Conservation (phyloP, 1,140 invertebrate genomes). For the Coptotermes formosanus region DNA sequence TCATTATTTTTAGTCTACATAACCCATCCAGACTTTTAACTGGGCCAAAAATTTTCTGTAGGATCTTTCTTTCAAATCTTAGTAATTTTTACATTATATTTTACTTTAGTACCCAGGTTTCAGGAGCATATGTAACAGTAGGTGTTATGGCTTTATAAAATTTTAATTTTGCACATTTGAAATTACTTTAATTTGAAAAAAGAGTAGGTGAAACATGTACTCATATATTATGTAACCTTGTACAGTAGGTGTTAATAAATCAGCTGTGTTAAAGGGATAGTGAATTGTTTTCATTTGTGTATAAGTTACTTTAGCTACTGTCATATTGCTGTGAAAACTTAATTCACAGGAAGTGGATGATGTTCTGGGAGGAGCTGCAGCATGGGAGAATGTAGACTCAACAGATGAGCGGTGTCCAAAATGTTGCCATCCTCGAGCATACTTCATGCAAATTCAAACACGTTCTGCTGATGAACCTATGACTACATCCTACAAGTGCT, state of each 20-base stretch:
- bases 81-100: no score
- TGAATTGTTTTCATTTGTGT: not conserved
- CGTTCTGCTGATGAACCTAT: constrained; percentile 98
- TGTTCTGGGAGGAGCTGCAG: constrained; percentile 86
- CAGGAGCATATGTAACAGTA: no score
- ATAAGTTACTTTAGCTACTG: no score
- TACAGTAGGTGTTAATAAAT: not conserved
- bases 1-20: no score
- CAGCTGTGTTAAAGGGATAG: not conserved
- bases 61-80: no score
- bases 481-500: constrained; percentile 98
- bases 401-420: constrained; percentile 91
- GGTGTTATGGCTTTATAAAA: not conserved
- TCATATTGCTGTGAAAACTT: no score
- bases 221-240: not conserved
- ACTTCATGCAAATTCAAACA: constrained; percentile 97
- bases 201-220: not conserved
- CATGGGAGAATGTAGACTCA: constrained; percentile 96
- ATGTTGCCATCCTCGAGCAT: constrained; percentile 85
- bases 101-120: no score
- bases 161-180: not conserved
- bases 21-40: no score
- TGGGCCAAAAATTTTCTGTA: no score
- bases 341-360: constrained; percentile 80
- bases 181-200: not conserved